Percentiles rank a stretch among this genome's conserved stretches.
Evolutionary conservation across 2,797 vertebrate genomes (phyloP).

Genomic region (Tolypeutes matacus): DNA sequence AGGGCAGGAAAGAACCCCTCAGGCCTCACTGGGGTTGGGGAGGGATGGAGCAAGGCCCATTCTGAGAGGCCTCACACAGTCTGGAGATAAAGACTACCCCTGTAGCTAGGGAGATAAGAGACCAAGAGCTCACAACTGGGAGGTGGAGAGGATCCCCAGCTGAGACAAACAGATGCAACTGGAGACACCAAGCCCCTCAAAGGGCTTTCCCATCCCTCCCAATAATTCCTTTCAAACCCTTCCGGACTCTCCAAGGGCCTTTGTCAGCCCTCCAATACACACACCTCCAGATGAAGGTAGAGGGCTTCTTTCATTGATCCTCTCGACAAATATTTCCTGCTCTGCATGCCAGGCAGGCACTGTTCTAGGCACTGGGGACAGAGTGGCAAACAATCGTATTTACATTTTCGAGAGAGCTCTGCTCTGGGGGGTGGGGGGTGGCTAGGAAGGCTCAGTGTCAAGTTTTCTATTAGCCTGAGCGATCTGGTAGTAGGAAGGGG

Average conservation of each 20-base stretch:
- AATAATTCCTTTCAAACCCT: background rate
- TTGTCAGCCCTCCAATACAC: background rate
- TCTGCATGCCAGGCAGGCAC: background rate
- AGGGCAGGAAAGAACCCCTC: background rate
- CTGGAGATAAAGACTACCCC: constrained; percentile 43
- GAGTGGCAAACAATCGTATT: background rate
- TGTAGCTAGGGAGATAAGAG: constrained; percentile 56
- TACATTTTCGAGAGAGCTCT: background rate
- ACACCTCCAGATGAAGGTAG: background rate
- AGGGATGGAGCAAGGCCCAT: background rate
- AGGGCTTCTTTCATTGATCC: background rate
- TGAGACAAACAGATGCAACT: background rate
- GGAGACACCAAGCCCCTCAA: background rate
- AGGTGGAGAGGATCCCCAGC: background rate
- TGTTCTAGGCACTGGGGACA: background rate
- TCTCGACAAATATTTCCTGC: background rate
- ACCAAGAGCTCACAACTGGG: background rate
- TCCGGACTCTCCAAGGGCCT: background rate
- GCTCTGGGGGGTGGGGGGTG: background rate
- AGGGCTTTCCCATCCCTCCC: background rate
- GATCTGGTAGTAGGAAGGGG: background rate
- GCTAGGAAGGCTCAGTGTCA: background rate
- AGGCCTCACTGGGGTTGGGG: background rate
- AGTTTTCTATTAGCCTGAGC: background rate
- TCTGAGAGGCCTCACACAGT: background rate